Evolutionary conservation across 2,797 vertebrate genomes (phyloP).

Genomic region (Poecilia picta): DNA sequence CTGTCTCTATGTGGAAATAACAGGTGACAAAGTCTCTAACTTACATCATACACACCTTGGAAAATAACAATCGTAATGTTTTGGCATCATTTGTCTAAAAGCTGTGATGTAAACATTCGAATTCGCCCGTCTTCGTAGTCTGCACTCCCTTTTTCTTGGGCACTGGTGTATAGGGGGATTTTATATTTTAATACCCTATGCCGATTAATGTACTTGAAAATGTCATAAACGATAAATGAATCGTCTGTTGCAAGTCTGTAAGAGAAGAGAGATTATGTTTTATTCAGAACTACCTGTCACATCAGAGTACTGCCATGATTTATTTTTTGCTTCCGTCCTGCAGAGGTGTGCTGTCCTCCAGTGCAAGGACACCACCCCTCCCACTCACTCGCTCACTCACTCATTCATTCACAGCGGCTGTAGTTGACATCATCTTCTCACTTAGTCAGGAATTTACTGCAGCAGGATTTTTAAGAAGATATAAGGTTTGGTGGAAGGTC

Average conservation of each 20-base stretch:
- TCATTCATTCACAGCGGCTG: too few relatives aligned
- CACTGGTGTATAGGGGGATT: neutral
- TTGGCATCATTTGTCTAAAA: neutral
- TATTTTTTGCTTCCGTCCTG: neutral
- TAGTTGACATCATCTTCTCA: neutral
- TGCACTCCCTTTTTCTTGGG: neutral
- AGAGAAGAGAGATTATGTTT: neutral
- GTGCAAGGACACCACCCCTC: neutral
- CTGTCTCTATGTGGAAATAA: constrained; percentile 19
- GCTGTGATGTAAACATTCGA: neutral
- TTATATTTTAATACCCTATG: neutral
- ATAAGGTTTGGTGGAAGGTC: neutral
- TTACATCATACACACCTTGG: constrained; percentile 8
- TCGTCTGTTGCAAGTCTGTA: neutral
- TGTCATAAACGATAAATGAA: neutral
- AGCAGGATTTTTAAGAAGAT: neutral
- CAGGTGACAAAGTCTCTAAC: neutral
- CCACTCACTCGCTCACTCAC: neutral
- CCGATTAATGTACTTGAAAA: neutral
- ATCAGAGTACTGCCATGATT: neutral
- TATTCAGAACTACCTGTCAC: neutral
- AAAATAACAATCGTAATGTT: neutral
- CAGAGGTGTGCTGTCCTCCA: constrained; percentile 1
- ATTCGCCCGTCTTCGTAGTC: neutral
- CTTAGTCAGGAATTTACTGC: neutral